phyloP scores from a whole-genome alignment of 2,888 invertebrate species.

The Clunio marinus region DNA sequence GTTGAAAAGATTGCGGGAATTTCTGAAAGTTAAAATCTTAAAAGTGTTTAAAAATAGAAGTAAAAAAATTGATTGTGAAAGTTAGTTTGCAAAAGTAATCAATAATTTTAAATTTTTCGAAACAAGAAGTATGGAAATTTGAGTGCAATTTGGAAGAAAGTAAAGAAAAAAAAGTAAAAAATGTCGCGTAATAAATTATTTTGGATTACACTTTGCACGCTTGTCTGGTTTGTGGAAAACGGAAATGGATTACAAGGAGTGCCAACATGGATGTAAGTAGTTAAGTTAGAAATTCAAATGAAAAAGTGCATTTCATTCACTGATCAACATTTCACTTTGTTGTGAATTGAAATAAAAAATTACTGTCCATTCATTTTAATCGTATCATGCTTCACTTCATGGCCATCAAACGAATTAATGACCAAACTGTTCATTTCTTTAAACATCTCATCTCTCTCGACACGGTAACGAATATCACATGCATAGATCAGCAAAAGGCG shows the following conservation, averaged over 20 bases:
- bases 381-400: no score
- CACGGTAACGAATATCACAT: no score
- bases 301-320: background rate
- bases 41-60: background rate
- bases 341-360: no score
- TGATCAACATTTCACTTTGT: no score
- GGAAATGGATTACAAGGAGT: slow-evolving; percentile 48
- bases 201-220: slow-evolving; percentile 36
- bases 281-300: background rate
- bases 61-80: background rate
- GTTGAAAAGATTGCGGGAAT: background rate
- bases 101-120: background rate
- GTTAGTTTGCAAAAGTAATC: background rate
- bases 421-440: background rate
- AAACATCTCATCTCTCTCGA: background rate
- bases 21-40: background rate
- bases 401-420: background rate
- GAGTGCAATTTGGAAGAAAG: background rate
- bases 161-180: slow-evolving; percentile 18
- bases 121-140: slow-evolving; percentile 11
- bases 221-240: slow-evolving; percentile 42
- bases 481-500: no score
- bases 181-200: slow-evolving; percentile 33
- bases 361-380: no score
- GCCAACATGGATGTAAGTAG: slow-evolving; percentile 51